Conservation (phyloP, 2,113 vertebrate species). For the Centropus bengalensis region DNA sequence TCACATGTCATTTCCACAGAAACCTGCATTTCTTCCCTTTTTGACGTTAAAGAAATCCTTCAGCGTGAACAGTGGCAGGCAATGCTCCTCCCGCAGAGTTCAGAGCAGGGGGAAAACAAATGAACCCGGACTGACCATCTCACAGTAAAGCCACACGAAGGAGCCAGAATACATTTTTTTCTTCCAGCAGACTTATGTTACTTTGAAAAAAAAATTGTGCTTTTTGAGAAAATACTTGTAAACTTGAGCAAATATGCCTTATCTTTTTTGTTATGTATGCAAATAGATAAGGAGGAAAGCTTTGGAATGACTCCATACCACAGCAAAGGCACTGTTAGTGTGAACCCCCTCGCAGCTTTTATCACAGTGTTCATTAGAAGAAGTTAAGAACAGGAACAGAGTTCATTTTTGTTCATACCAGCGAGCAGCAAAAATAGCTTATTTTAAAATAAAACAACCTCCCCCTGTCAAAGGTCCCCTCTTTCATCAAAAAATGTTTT, state of each 20-base stretch:
- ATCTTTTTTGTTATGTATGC: not conserved
- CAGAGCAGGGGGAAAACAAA: not conserved
- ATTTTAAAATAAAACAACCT: slow-evolving; percentile 1
- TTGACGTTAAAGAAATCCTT: not conserved
- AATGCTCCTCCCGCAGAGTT: not conserved
- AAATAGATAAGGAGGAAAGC: not conserved
- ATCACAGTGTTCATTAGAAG: slow-evolving; percentile 58
- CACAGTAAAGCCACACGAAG: not conserved
- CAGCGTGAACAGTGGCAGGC: not conserved
- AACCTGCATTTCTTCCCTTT: not conserved
- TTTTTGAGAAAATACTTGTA: slow-evolving; percentile 35
- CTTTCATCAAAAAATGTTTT: slow-evolving; percentile 13
- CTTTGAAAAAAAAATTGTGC: not conserved
- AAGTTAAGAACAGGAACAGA: slow-evolving; percentile 21
- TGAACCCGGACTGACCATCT: not conserved
- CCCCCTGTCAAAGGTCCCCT: not conserved
- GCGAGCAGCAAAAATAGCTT: slow-evolving; percentile 48
- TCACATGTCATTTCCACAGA: not conserved
- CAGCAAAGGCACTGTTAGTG: slow-evolving; percentile 60
- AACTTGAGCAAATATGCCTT: slow-evolving; percentile 27
- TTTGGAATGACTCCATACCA: slow-evolving; percentile 54
- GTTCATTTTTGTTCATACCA: slow-evolving; percentile 49
- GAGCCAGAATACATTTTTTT: not conserved
- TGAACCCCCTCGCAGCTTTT: slow-evolving; percentile 34
- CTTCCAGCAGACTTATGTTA: not conserved